Conservation (phyloP, 2,113 vertebrate genomes). For the Progne subis region DNA sequence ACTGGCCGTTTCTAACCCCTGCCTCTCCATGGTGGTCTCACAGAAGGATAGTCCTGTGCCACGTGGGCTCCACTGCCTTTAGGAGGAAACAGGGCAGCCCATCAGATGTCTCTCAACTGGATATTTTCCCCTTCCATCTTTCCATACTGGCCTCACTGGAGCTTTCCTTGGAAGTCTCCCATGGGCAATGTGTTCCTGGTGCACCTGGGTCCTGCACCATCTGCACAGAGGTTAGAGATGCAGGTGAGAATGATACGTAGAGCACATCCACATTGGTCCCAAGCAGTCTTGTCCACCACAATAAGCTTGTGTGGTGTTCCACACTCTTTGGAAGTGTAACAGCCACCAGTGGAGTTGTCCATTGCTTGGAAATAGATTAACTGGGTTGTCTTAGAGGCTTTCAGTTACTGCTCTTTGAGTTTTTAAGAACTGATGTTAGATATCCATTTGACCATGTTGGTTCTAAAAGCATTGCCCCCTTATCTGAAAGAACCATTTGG, state of each 20-base stretch:
- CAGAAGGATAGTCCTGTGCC: not conserved
- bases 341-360: accelerated
- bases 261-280: accelerated
- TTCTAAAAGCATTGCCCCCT: not conserved
- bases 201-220: not conserved
- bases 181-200: not conserved
- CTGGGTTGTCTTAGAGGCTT: not conserved
- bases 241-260: not conserved
- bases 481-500: not conserved
- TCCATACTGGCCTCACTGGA: not conserved
- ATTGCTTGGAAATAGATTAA: not conserved
- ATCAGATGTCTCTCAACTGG: not conserved
- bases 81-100: not conserved
- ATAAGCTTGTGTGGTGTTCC: accelerated
- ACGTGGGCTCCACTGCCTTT: not conserved
- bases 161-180: not conserved
- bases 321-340: not conserved
- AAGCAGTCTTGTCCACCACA: not conserved
- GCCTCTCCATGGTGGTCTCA: not conserved
- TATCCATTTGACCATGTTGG: not conserved
- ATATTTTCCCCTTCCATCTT: not conserved
- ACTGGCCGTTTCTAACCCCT: not conserved
- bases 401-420: not conserved
- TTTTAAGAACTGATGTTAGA: not conserved
- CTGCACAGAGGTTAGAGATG: not conserved